Evolutionary conservation across 2,888 invertebrate genomes (phyloP).

Genomic region (Petrolisthes manimaculis): DNA sequence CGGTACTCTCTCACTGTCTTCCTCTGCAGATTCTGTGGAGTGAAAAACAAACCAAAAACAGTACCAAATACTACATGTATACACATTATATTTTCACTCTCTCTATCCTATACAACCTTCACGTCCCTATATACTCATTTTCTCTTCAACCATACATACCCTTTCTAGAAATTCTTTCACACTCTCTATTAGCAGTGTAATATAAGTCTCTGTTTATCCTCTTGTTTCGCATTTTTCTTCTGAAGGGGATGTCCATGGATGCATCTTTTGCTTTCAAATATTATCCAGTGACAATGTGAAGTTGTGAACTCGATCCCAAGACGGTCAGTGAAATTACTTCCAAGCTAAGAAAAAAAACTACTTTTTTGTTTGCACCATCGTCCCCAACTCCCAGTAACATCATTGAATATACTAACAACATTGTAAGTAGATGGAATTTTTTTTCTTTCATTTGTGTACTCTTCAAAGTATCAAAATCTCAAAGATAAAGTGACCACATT

Average conservation of each 20-base stretch:
- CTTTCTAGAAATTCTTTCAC: too few relatives aligned
- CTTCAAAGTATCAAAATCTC: not conserved
- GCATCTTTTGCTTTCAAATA: not conserved
- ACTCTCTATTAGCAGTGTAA: too few relatives aligned
- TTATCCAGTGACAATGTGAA: not conserved
- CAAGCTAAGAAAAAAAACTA: not conserved
- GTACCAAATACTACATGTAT: too few relatives aligned
- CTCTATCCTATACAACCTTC: too few relatives aligned
- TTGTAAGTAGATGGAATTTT: not conserved
- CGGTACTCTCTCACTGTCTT: too few relatives aligned
- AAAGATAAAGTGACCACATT: not conserved
- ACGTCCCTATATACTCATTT: too few relatives aligned
- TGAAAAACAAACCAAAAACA: too few relatives aligned
- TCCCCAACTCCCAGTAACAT: not conserved
- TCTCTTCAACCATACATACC: too few relatives aligned
- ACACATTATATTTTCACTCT: too few relatives aligned
- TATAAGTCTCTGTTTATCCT: too few relatives aligned
- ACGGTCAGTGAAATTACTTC: not conserved
- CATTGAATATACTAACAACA: not conserved
- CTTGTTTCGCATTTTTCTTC: not conserved
- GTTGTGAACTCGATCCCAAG: constrained; percentile 11
- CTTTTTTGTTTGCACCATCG: not conserved
- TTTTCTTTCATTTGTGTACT: not conserved
- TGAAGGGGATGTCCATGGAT: constrained; percentile 17
- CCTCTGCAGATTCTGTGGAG: too few relatives aligned